Evolutionary conservation across 1,140 invertebrate species (phyloP), one percentile per base, ranked within the genome.

Genomic region (Matsumurasca onukii): DNA sequence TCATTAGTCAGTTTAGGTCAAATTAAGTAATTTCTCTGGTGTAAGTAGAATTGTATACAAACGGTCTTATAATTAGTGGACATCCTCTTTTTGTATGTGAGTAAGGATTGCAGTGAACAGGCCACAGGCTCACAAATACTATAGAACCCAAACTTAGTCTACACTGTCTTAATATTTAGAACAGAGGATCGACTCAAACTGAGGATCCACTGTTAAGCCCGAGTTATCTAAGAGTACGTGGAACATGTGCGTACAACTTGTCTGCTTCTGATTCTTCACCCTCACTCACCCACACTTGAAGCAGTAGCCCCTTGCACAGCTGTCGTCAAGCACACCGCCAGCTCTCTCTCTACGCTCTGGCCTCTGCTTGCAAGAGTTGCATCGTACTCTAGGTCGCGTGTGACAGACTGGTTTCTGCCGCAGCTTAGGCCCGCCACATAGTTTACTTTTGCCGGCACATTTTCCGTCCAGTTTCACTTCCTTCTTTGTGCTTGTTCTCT

Each of bases 331-430:
- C 24, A 51, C n/a, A 3, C 49, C 17, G n/a, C n/a, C n/a, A 51
- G 49, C 5, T 20, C 24, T 51, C 49, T 51, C 17, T 22, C n/a
- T 22, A 12, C 34, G 9, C 9, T 9, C 17, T 45, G 17, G 9
- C 34, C 34, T 9, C 17, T 45, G 34, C 17, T 45, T 45, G 34
- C 34, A 45, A 9, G 34, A 45, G 34, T 45, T 12, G 34, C 34
- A 45, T 17, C 17, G 9, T 12, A 45, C 34, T 20, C 49, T 17
- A 20, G 49, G 49, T 3, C 49, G 49, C n/a, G 45, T 31, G 49
- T 66, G 51, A 22, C 62, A 70, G 22, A 70, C 62, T 25, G 63
- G 45, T 12, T 55, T 30, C 45, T 70, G 62, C 13, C 63, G 24
- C 31, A 31, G 2, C 22, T 30, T 52, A 34, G 27, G 24, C n/a